A percentile compares a stretch with the other conserved stretches of the same genome.
These are phyloP conservation scores for Falco berigora DNA, from an alignment of 2,797 vertebrate genomes.

Conservation along the genomic window DNA sequence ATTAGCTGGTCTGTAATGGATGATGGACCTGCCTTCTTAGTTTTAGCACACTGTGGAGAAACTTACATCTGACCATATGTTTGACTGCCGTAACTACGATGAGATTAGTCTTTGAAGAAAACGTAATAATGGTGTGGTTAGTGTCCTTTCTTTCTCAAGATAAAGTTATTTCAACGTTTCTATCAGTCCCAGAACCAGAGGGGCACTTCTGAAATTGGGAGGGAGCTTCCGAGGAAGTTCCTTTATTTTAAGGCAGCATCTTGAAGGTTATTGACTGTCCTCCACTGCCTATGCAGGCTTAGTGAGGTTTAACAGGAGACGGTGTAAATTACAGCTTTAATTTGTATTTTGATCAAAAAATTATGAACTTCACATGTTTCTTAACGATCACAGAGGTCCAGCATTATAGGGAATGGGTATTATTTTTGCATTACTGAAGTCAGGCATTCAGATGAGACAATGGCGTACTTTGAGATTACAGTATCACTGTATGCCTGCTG, in stretches of 20 bases:
- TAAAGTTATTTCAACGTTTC: not conserved
- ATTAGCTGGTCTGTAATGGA: not conserved
- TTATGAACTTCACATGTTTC: not conserved
- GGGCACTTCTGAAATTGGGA: not conserved
- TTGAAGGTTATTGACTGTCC: not conserved
- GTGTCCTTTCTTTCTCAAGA: not conserved
- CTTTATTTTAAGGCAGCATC: not conserved
- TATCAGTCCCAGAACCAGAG: not conserved
- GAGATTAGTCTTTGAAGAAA: not conserved
- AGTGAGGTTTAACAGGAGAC: not conserved
- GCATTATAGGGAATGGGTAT: not conserved
- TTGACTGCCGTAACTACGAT: not conserved
- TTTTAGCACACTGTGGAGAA: not conserved
- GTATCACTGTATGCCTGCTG: not conserved
- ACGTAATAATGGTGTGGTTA: not conserved
- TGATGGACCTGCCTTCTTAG: not conserved
- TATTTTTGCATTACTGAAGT: not conserved
- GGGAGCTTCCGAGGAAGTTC: not conserved
- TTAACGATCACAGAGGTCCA: not conserved
- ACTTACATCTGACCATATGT: not conserved
- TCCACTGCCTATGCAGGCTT: not conserved
- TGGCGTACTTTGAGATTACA: not conserved
- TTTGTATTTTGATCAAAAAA: not conserved
- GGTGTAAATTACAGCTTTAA: not conserved
- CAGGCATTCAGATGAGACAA: not conserved